phyloP scores from a whole-genome alignment of 2,888 invertebrate genomes.

The Dilophus febrilis region DNA sequence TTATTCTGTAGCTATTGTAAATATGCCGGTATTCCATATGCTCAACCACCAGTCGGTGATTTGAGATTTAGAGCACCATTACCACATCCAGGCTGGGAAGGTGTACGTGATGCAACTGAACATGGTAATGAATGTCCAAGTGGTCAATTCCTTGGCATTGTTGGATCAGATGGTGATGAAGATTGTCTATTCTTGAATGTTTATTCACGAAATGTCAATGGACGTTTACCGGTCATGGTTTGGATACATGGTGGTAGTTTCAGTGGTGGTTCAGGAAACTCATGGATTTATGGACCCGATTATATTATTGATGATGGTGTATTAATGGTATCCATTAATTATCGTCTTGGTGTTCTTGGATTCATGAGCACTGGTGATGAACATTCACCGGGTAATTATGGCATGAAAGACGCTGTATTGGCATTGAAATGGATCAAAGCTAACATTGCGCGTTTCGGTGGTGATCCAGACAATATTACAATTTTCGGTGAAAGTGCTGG shows the following conservation, averaged over 20 bases:
- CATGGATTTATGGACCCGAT: constrained; percentile 9
- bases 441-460: constrained; percentile 50
- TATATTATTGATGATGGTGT: constrained; percentile 7
- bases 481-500: constrained; percentile 32
- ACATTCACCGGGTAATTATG: constrained; percentile 48
- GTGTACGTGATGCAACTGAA: constrained; percentile 6
- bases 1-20: constrained; percentile 4
- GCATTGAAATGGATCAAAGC: constrained; percentile 48
- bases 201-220: constrained; percentile 6
- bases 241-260: constrained; percentile 11
- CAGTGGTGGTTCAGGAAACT: constrained; percentile 6
- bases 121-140: constrained; percentile 5
- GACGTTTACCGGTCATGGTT: constrained; percentile 7
- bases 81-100: constrained; percentile 7
- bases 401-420: constrained; percentile 50
- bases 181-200: constrained; percentile 10
- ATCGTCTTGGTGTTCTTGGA: constrained; percentile 30
- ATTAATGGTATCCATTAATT: constrained; percentile 9
- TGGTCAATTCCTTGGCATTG: background rate
- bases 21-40: constrained; percentile 9
- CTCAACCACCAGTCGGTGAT: constrained; percentile 7
- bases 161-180: constrained; percentile 6
- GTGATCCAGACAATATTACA: constrained; percentile 47
- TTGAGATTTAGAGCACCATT: constrained; percentile 7
- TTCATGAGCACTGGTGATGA: constrained; percentile 53